Percentiles rank a stretch among this genome's conserved stretches.
These are phyloP conservation scores for Mus pahari DNA, from an alignment of 2,113 vertebrate species.

Conservation along the genomic window DNA sequence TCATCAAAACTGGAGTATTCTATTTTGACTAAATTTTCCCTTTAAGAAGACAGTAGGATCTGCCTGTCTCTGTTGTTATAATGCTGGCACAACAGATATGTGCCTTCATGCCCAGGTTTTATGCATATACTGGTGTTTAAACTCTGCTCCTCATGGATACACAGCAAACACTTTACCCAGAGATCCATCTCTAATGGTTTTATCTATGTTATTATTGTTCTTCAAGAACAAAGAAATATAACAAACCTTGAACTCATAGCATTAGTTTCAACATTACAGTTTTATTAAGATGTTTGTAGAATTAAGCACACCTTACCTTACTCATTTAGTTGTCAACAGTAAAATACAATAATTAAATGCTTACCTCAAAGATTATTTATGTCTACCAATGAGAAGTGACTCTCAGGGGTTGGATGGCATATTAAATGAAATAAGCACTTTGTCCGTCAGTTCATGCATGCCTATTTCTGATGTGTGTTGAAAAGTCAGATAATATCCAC, in stretches of 20 bases:
- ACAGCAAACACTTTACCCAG: not conserved
- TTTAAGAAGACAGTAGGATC: not conserved
- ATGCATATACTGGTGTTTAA: not conserved
- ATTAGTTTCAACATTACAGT: not conserved
- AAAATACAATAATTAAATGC: conserved; percentile 22
- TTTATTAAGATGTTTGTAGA: not conserved
- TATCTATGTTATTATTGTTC: not conserved
- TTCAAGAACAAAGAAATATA: not conserved
- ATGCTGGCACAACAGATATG: not conserved
- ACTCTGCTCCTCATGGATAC: not conserved
- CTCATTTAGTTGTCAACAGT: not conserved
- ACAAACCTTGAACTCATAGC: not conserved
- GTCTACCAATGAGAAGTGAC: conserved; percentile 5
- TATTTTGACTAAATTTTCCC: not conserved
- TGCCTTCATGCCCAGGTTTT: not conserved
- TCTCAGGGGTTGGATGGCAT: not conserved
- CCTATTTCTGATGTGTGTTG: conserved; percentile 20
- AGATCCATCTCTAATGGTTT: too few relatives aligned
- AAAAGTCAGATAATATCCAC: not conserved
- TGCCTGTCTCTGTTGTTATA: not conserved
- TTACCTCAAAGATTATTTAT: not conserved
- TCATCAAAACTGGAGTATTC: not conserved
- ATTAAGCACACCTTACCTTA: not conserved
- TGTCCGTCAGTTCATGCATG: not conserved
- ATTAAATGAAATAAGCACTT: not conserved